Evolutionary conservation across 2,797 vertebrate genomes (phyloP).

Genomic region (Zenarchopterus dispar): DNA sequence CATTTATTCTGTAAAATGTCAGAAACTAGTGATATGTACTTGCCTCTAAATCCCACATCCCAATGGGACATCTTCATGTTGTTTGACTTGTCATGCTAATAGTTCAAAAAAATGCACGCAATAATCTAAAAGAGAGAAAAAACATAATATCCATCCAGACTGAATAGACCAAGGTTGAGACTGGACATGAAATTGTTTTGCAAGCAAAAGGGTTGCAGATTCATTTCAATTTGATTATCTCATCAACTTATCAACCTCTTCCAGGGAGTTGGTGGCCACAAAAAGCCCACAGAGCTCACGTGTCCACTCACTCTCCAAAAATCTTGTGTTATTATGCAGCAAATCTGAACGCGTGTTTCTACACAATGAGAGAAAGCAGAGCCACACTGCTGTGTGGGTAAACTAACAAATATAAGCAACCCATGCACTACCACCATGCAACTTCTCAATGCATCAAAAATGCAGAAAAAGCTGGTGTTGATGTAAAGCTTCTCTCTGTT

Average conservation of each 20-base stretch:
- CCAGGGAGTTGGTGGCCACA: slow-evolving; percentile 1
- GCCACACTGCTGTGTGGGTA: slow-evolving; percentile 29
- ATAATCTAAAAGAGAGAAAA: slow-evolving; percentile 7
- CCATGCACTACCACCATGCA: slow-evolving; percentile 49
- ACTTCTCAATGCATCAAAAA: slow-evolving; percentile 56
- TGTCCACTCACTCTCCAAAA: slow-evolving; percentile 9
- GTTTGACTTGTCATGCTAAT: slow-evolving; percentile 4
- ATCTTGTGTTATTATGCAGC: slow-evolving; percentile 15
- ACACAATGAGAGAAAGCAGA: slow-evolving; percentile 32
- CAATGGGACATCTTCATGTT: background rate
- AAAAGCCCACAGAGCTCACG: slow-evolving; percentile 17
- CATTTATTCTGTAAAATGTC: background rate
- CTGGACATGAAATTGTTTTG: background rate
- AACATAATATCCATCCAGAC: slow-evolving; percentile 9
- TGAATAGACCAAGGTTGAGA: background rate
- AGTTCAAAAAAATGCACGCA: slow-evolving; percentile 16
- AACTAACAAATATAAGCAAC: slow-evolving; percentile 57
- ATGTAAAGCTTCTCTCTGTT: slow-evolving; percentile 62
- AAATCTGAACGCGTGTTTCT: slow-evolving; percentile 39
- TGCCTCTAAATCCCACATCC: background rate
- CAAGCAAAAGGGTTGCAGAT: slow-evolving; percentile 1
- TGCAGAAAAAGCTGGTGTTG: slow-evolving; percentile 54
- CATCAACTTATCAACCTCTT: slow-evolving; percentile 9
- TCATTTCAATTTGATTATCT: background rate
- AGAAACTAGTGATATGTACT: background rate